Evolutionary conservation across 2,113 vertebrate genomes (phyloP).

Genomic region (Taxidea taxus): DNA sequence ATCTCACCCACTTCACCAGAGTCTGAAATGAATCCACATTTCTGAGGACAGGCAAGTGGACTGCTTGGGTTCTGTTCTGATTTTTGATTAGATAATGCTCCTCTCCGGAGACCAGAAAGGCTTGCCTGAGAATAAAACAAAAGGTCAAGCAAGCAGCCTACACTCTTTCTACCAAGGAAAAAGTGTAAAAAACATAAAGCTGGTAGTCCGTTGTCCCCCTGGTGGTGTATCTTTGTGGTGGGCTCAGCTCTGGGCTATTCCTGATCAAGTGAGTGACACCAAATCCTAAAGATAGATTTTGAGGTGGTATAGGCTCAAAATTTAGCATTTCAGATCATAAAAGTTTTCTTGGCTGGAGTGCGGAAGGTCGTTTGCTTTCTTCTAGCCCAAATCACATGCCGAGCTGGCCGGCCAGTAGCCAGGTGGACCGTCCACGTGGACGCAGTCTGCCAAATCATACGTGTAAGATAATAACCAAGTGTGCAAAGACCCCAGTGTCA

Average conservation of each 20-base stretch:
- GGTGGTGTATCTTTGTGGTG: neutral
- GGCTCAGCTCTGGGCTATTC: neutral
- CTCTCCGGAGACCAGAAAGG: neutral
- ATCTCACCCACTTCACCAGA: neutral
- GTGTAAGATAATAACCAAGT: fast-evolving
- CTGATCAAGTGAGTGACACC: fast-evolving
- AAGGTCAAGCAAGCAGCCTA: conserved; percentile 58
- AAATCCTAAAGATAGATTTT: neutral
- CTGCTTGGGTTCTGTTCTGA: neutral
- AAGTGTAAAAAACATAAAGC: neutral
- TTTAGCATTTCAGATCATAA: neutral
- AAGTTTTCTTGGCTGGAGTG: neutral
- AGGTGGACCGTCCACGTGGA: fast-evolving
- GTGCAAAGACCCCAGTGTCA: fast-evolving
- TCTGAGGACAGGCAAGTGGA: neutral
- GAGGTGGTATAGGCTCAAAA: neutral
- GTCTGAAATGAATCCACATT: neutral
- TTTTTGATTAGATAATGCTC: conserved; percentile 54
- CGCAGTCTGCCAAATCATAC: fast-evolving
- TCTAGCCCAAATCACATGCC: fast-evolving
- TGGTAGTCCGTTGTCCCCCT: neutral
- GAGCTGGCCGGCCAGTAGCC: too few relatives aligned
- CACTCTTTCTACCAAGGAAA: conserved; percentile 39
- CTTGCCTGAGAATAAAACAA: conserved; percentile 51
- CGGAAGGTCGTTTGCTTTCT: fast-evolving